Percentiles rank a stretch among this genome's conserved stretches.
Conservation (phyloP, 2,888 invertebrate genomes). For the Aethes cnicana region DNA sequence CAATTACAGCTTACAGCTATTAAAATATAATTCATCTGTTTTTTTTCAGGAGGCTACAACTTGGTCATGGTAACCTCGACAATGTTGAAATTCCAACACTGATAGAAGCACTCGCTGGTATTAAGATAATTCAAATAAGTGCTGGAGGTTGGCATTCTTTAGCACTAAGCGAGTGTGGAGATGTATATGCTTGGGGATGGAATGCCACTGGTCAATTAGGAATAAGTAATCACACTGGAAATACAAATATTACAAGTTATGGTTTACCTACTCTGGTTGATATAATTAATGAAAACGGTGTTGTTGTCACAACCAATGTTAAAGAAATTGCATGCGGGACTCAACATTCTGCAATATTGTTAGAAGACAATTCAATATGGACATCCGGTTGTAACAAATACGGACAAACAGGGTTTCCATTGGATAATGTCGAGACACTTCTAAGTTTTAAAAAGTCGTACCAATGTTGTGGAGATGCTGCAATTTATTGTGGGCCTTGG, state of each 20-base stretch:
- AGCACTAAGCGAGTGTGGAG: conserved; percentile 89
- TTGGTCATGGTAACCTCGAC: conserved; percentile 89
- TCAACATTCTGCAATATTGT: conserved; percentile 87
- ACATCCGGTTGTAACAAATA: conserved; percentile 92
- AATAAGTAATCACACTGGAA: conserved; percentile 52
- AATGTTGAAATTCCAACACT: conserved; percentile 84
- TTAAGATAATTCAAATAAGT: conserved; percentile 86
- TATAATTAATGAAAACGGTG: conserved; percentile 59
- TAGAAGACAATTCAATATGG: conserved; percentile 86
- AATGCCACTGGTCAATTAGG: conserved; percentile 94
- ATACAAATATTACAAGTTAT: conserved; percentile 45
- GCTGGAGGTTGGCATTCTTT: conserved; percentile 95
- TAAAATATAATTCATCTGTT: too few relatives aligned
- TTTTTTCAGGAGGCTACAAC: conserved; percentile 89
- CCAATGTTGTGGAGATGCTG: conserved; percentile 42
- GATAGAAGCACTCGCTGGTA: conserved; percentile 88
- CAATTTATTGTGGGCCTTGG: conserved; percentile 66
- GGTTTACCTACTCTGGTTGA: conserved; percentile 64
- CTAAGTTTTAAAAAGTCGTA: conserved; percentile 56
- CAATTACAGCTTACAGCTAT: too few relatives aligned
- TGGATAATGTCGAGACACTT: conserved; percentile 46
- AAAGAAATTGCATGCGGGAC: conserved; percentile 88
- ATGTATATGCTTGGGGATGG: conserved; percentile 95
- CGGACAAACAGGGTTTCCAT: conserved; percentile 86
- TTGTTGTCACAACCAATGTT: conserved; percentile 73